These are phyloP conservation scores for Venusia cambrica DNA, from an alignment of 2,888 invertebrate genomes.

Conservation along the genomic window DNA sequence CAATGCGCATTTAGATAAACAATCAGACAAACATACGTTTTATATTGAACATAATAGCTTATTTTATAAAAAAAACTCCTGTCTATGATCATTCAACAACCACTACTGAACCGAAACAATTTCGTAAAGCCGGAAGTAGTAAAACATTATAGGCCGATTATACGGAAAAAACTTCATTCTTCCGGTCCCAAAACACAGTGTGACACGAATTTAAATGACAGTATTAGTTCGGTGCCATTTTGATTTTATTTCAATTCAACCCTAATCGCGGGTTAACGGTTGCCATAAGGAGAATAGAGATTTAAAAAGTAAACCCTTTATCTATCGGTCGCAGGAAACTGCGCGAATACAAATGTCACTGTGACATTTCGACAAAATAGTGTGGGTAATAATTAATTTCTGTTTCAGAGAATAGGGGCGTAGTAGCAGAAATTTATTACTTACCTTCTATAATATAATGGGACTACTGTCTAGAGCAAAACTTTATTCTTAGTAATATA, in stretches of 20 bases:
- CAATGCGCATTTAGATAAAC: constrained; percentile 33
- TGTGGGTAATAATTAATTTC: constrained; percentile 30
- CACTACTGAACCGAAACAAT: constrained; percentile 43
- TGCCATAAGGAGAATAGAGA: constrained; percentile 11
- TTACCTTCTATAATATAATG: too few species aligned
- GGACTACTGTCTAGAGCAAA: too few species aligned
- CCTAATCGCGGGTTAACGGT: constrained; percentile 17
- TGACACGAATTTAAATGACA: constrained; percentile 65
- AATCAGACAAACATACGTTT: constrained; percentile 29
- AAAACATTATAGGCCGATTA: constrained; percentile 57
- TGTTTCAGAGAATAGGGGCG: constrained; percentile 11
- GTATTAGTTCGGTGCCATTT: constrained; percentile 49
- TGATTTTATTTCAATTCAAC: constrained; percentile 37
- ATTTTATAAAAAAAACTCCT: constrained; percentile 40
- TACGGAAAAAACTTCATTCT: constrained; percentile 49
- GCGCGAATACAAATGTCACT: constrained; percentile 59
- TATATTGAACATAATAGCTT: constrained; percentile 42
- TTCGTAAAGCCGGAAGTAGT: constrained; percentile 56
- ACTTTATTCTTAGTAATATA: too few species aligned
- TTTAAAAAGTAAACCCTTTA: constrained; percentile 51
- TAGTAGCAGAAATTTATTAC: constrained; percentile 6
- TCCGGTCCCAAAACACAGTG: constrained; percentile 57
- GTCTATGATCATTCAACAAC: constrained; percentile 33
- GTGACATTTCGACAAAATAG: constrained; percentile 59
- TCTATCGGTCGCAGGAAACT: constrained; percentile 55